Evolutionary conservation across 1,140 invertebrate genomes (phyloP).

Genomic region (Drosophila cardini): DNA sequence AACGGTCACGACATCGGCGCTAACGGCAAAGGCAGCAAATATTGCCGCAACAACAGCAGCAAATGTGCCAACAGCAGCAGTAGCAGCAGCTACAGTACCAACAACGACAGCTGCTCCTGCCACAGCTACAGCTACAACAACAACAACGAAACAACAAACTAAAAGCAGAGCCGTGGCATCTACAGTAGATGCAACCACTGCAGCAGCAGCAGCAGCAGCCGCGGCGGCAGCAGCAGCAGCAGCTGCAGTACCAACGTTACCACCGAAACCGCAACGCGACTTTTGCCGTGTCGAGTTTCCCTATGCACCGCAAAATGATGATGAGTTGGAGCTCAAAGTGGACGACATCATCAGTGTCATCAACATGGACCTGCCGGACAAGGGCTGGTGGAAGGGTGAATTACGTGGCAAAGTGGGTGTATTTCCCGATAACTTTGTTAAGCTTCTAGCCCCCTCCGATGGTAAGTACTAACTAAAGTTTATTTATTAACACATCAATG

Average conservation of each 20-base stretch:
- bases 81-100: slow-evolving; percentile 32
- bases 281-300: slow-evolving; percentile 94
- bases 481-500: not conserved
- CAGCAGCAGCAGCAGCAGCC: slow-evolving; percentile 32
- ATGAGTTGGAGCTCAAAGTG: slow-evolving; percentile 95
- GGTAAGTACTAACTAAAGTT: slow-evolving; percentile 76
- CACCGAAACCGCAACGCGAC: slow-evolving; percentile 89
- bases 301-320: slow-evolving; percentile 96
- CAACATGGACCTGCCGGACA: slow-evolving; percentile 94
- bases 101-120: slow-evolving; percentile 36
- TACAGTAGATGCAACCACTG: slow-evolving; percentile 29
- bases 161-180: slow-evolving; percentile 64
- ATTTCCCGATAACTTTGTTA: slow-evolving; percentile 99
- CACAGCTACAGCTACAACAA: slow-evolving; percentile 27
- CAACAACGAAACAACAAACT: slow-evolving; percentile 58
- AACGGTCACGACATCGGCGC: slow-evolving; percentile 57
- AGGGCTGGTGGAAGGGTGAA: slow-evolving; percentile 99
- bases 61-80: slow-evolving; percentile 30
- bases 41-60: slow-evolving; percentile 24
- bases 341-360: slow-evolving; percentile 96
- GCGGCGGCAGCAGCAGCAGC: slow-evolving; percentile 16
- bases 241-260: slow-evolving; percentile 85
- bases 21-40: slow-evolving; percentile 54
- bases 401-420: slow-evolving; percentile 94
- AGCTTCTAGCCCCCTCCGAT: slow-evolving; percentile 86